Percentiles rank a stretch among this genome's conserved stretches.
phyloP scores from a whole-genome alignment of 2,113 vertebrate genomes.

The Hypanus sabinus region DNA sequence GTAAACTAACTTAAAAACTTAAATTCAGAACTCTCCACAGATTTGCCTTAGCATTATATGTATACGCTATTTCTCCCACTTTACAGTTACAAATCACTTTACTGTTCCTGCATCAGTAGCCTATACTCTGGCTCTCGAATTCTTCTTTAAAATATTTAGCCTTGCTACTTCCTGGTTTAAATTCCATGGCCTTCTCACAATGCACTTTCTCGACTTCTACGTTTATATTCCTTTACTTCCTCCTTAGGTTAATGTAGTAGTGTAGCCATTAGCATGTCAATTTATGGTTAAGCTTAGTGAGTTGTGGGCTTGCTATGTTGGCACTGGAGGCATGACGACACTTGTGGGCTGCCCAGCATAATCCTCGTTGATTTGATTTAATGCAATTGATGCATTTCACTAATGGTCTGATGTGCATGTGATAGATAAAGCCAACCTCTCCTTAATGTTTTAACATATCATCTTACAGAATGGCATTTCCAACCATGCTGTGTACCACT shows the following conservation, averaged over 20 bases:
- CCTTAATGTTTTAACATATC: not conserved
- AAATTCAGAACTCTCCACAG: not conserved
- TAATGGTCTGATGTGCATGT: too few species aligned
- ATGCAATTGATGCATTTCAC: too few species aligned
- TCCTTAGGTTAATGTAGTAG: not conserved
- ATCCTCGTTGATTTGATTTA: too few species aligned
- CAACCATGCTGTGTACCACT: not conserved
- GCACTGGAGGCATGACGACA: too few species aligned
- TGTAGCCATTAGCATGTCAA: too few species aligned
- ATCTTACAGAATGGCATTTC: not conserved
- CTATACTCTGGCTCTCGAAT: not conserved
- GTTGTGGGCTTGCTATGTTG: too few species aligned
- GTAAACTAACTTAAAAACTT: not conserved
- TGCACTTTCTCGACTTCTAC: not conserved
- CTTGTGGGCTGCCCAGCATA: too few species aligned
- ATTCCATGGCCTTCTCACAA: not conserved
- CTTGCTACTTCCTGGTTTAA: not conserved
- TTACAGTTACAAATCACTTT: not conserved
- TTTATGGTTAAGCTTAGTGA: too few species aligned
- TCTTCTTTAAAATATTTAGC: not conserved
- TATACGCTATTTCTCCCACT: not conserved
- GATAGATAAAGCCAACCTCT: too few species aligned
- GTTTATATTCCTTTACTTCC: not conserved
- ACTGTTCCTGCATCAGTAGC: not conserved
- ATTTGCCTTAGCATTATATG: not conserved